These are phyloP conservation scores for Ceratoteleas bidentatus DNA, from an alignment of 1,140 invertebrate genomes.

Conservation along the genomic window DNA sequence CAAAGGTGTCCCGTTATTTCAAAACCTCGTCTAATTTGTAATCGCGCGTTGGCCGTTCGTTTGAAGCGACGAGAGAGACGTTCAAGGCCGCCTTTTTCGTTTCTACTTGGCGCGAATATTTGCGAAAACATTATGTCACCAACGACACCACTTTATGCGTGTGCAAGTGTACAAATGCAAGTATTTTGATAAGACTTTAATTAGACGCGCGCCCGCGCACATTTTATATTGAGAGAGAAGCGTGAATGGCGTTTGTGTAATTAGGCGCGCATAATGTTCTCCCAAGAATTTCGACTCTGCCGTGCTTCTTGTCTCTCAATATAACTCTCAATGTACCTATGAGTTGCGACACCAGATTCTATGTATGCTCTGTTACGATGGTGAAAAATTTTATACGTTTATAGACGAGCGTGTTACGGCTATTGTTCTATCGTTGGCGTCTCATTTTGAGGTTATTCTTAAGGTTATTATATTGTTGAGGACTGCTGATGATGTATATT, in stretches of 20 bases:
- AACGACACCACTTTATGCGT: constrained; percentile 40
- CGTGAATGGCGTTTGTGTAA: constrained; percentile 14
- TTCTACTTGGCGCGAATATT: constrained; percentile 18
- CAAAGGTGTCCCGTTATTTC: no score
- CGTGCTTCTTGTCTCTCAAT: constrained; percentile 30
- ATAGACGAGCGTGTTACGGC: constrained; percentile 39
- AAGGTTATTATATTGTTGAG: no score
- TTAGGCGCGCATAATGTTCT: constrained; percentile 25
- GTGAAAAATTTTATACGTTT: constrained; percentile 54
- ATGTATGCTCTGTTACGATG: constrained; percentile 37
- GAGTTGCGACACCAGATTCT: constrained; percentile 33
- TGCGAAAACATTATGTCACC: constrained; percentile 22
- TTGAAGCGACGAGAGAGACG: no score
- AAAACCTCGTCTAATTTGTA: no score
- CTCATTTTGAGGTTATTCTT: no score
- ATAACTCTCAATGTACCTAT: constrained; percentile 16
- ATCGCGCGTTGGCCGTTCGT: no score
- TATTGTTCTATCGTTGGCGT: constrained; percentile 24
- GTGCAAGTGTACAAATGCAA: constrained; percentile 36
- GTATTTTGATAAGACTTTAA: constrained; percentile 55
- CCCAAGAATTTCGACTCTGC: background rate
- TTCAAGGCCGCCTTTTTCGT: constrained; percentile 16
- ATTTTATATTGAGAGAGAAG: constrained; percentile 47
- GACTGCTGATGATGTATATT: no score
- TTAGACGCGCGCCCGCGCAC: constrained; percentile 23